Evolutionary conservation across 2,113 vertebrate species (phyloP).

Genomic region (Ellobius talpinus): DNA sequence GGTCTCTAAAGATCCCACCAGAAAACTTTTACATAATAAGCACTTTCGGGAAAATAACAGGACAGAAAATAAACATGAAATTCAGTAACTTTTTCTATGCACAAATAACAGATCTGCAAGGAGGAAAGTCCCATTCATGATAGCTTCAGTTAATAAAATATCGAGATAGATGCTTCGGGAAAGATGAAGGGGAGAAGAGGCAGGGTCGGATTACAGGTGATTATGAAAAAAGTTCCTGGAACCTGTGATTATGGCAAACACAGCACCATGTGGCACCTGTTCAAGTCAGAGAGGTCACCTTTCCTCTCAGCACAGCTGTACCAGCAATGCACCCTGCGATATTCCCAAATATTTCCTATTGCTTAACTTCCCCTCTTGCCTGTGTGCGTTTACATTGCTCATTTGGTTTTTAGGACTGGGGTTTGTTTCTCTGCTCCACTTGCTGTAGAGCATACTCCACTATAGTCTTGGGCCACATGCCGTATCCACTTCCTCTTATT

Average conservation of each 20-base stretch:
- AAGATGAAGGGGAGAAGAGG: not conserved
- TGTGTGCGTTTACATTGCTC: not conserved
- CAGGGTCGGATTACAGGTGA: not conserved
- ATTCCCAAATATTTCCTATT: not conserved
- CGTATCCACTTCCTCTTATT: rapidly evolving
- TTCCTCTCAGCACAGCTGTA: no score
- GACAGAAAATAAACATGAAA: not conserved
- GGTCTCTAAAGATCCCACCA: not conserved
- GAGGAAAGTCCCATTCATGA: not conserved
- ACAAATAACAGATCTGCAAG: no score
- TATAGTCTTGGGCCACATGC: not conserved
- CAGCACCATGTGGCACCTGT: no score
- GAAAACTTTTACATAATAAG: not conserved
- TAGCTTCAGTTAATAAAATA: not conserved
- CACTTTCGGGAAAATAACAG: not conserved
- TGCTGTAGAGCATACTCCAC: not conserved
- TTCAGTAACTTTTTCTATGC: not conserved
- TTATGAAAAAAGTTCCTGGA: not conserved
- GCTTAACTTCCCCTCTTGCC: not conserved
- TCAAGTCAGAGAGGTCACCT: no score
- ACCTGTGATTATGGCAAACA: not conserved
- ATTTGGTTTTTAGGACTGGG: no score
- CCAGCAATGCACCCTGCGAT: no score
- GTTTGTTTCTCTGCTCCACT: not conserved
- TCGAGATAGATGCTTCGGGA: not conserved